Base-by-base conservation (phyloP, 2,113 vertebrate species). In the Isichthys henryi region DNA sequence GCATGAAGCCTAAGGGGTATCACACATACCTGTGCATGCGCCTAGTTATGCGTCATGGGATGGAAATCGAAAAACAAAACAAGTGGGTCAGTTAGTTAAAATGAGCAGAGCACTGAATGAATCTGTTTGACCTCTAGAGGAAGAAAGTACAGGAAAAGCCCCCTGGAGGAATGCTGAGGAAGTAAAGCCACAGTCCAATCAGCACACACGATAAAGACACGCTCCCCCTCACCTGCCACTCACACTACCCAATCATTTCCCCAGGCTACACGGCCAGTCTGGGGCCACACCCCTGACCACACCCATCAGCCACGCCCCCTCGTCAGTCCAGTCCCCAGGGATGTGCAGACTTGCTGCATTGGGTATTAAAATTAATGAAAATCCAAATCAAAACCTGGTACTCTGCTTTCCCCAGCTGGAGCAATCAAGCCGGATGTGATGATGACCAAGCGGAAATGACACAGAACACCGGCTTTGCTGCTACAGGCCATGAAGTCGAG, bases 11-110 rank as follows among this genome's bases (percentile, higher is more conserved):
- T n/a, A 23, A 23, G 39, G 23, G 19, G 48, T 84, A 46, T 58
- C 58, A 9, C 89, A 93, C 94, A 93, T 92, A 96, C 95, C 93
- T 95, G 92, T 92, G 93, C 39, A 94, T 91, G 92, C 92, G 93
- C 93, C 95, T 95, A 90, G 39, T 53, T 21, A 46, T 43, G 87
- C 74, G 84, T 70, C 15, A 49, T 46, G 88, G 49, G 48, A 92
- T 85, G 90, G 89, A 87, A 86, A 90, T 91, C 89, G 52, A 92
- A 87, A 88, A 45, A 92, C 87, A 92, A 52, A 93, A 89, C 89
- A 87, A 52, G 39, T 52, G 70, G 46, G 23, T 89, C 91, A 85
- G 11, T 87, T 31, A 84, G 58, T 62, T 39, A 84, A 19, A 53
- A 86, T 52, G 85, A 74, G 80, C 6, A 48, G 90, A 74, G 62